phyloP scores from a whole-genome alignment of 2,888 invertebrate genomes.

The Dorcus hopei region DNA sequence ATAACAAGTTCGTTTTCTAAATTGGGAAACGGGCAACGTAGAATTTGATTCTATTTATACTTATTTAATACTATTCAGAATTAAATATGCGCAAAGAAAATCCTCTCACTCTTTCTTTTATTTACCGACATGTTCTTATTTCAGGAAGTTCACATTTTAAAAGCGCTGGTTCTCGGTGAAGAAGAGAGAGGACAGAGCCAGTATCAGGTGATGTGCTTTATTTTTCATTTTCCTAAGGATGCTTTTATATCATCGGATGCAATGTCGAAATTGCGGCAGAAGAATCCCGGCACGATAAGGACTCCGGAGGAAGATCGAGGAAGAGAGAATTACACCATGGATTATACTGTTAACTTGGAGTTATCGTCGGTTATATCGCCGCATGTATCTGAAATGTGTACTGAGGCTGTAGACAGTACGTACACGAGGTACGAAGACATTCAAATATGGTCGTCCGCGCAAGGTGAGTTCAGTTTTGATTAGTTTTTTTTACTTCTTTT shows the following conservation, averaged over 20 bases:
- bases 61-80: too few relatives aligned
- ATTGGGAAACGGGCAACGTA: too few relatives aligned
- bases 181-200: conserved; percentile 89
- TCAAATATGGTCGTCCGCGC: conserved; percentile 72
- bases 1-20: too few relatives aligned
- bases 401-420: conserved; percentile 71
- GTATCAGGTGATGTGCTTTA: conserved; percentile 87
- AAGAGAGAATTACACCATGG: conserved; percentile 78
- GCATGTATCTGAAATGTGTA: conserved; percentile 73
- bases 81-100: too few relatives aligned
- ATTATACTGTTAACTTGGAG: conserved; percentile 72
- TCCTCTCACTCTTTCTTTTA: too few relatives aligned
- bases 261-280: conserved; percentile 92
- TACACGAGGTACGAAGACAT: conserved; percentile 77
- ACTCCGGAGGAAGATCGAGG: conserved; percentile 89
- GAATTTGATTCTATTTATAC: too few relatives aligned
- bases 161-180: conserved; percentile 84
- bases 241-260: conserved; percentile 96
- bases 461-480: conserved; percentile 55
- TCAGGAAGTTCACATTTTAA: conserved; percentile 90
- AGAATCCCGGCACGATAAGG: conserved; percentile 59
- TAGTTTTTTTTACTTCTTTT: too few relatives aligned
- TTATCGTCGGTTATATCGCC: conserved; percentile 68
- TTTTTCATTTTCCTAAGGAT: conserved; percentile 84
- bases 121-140: conserved; percentile 32